phyloP scores from a whole-genome alignment of 2,113 vertebrate genomes.

The Candoia aspera region DNA sequence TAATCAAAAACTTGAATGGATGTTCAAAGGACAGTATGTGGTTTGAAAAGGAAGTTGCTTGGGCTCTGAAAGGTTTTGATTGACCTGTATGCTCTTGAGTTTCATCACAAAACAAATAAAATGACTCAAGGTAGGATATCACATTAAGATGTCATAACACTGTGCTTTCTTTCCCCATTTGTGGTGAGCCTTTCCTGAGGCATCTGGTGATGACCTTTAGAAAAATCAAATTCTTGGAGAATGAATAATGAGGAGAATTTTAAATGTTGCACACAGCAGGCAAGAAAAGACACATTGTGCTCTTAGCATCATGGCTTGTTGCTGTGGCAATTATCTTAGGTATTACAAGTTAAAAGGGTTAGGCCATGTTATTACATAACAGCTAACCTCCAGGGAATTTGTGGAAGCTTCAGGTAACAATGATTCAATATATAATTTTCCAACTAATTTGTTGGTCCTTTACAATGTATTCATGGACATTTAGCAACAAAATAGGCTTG shows the following conservation, averaged over 20 bases:
- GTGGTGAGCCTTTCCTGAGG: slow-evolving; percentile 38
- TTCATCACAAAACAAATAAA: not conserved
- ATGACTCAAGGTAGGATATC: not conserved
- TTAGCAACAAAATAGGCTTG: not conserved
- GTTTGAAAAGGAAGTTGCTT: not conserved
- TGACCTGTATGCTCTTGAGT: not conserved
- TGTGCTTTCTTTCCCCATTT: slow-evolving; percentile 25
- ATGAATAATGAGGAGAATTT: slow-evolving; percentile 32
- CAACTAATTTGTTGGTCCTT: not conserved
- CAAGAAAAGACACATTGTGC: slow-evolving; percentile 16
- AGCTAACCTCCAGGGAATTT: slow-evolving; percentile 5
- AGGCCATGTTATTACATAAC: slow-evolving; percentile 3
- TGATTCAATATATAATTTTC: not conserved
- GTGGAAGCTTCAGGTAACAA: not conserved
- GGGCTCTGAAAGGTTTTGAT: not conserved
- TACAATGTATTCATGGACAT: not conserved
- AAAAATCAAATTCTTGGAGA: not conserved
- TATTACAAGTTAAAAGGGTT: slow-evolving; percentile 3
- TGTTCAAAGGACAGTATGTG: not conserved
- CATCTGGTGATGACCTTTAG: slow-evolving; percentile 36
- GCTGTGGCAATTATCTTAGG: not conserved
- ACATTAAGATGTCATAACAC: not conserved
- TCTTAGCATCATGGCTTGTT: slow-evolving; percentile 13
- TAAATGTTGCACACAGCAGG: accelerated
- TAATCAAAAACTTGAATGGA: not conserved